These are phyloP conservation scores for Dyspetes luteomarginatus DNA, from an alignment of 2,888 invertebrate species.

Conservation along the genomic window DNA sequence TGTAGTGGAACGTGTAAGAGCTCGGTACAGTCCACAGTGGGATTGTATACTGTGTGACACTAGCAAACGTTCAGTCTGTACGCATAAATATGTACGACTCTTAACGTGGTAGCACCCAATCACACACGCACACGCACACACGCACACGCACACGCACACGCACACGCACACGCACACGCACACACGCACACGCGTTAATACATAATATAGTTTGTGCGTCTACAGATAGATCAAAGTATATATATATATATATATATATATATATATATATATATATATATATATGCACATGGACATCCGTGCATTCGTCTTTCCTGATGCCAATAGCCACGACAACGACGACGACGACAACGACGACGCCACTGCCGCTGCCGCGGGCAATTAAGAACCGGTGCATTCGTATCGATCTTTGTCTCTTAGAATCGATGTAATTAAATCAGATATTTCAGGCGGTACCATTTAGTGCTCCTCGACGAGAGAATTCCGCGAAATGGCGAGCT, in stretches of 20 bases:
- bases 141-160: no score
- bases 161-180: no score
- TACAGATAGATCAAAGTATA: no score
- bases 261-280: no score
- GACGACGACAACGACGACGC: slow-evolving; percentile 48
- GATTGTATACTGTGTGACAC: slow-evolving; percentile 53
- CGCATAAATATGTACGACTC: slow-evolving; percentile 4
- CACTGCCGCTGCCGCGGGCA: slow-evolving; percentile 69
- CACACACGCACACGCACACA: not conserved
- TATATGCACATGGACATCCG: slow-evolving; percentile 23
- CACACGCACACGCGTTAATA: no score
- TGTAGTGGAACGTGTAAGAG: not conserved
- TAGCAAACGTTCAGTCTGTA: slow-evolving; percentile 30
- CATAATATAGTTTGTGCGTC: no score
- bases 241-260: no score
- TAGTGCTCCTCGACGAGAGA: slow-evolving; percentile 70
- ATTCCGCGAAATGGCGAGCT: slow-evolving; percentile 74
- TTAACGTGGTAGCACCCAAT: no score
- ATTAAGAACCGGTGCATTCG: slow-evolving; percentile 78
- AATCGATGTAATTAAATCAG: slow-evolving; percentile 82
- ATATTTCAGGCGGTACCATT: slow-evolving; percentile 81
- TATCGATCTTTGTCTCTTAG: slow-evolving; percentile 81
- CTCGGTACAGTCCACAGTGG: slow-evolving; percentile 27
- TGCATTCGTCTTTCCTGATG: slow-evolving; percentile 26
- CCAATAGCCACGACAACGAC: slow-evolving; percentile 14